Percentiles rank a stretch among this genome's conserved stretches.
Evolutionary conservation across 2,888 invertebrate genomes (phyloP).

Genomic region (Drosophila mulleri): DNA sequence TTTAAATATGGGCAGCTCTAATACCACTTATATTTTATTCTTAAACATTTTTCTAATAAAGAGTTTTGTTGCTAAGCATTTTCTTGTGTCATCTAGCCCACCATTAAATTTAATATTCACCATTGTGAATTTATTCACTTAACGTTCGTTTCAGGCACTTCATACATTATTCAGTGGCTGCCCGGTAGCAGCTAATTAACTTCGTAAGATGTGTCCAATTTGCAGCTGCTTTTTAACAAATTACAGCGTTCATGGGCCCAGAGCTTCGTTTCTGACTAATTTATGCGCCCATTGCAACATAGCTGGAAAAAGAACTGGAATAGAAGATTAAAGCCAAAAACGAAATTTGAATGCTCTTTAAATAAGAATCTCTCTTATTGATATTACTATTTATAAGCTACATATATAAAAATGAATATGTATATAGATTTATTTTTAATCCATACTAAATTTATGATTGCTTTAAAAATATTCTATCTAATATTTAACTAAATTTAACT

Average conservation of each 20-base stretch:
- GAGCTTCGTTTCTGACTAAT: constrained; percentile 56
- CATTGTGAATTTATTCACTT: constrained; percentile 35
- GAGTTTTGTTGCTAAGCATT: constrained; percentile 1
- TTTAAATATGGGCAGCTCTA: not conserved
- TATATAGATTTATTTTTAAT: not conserved
- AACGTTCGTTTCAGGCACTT: constrained; percentile 30
- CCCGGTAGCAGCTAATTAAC: constrained; percentile 53
- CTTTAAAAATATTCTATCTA: not conserved
- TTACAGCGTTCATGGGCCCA: constrained; percentile 45
- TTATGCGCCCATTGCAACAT: constrained; percentile 66
- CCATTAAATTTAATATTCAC: constrained; percentile 22
- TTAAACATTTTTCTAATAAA: not conserved
- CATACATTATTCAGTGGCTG: constrained; percentile 53
- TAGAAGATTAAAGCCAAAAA: not conserved
- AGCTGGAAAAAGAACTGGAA: constrained; percentile 13
- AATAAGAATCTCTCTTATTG: not conserved
- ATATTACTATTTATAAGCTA: too few relatives aligned
- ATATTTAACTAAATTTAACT: not conserved
- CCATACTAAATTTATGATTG: not conserved
- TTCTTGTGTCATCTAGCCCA: constrained; percentile 23
- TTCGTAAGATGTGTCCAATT: constrained; percentile 60
- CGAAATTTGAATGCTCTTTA: constrained; percentile 26
- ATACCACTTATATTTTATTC: not conserved
- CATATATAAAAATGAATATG: too few relatives aligned
- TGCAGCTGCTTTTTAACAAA: constrained; percentile 55